Base-by-base conservation (phyloP, 2,113 vertebrate genomes). In the Ammospiza caudacuta region DNA sequence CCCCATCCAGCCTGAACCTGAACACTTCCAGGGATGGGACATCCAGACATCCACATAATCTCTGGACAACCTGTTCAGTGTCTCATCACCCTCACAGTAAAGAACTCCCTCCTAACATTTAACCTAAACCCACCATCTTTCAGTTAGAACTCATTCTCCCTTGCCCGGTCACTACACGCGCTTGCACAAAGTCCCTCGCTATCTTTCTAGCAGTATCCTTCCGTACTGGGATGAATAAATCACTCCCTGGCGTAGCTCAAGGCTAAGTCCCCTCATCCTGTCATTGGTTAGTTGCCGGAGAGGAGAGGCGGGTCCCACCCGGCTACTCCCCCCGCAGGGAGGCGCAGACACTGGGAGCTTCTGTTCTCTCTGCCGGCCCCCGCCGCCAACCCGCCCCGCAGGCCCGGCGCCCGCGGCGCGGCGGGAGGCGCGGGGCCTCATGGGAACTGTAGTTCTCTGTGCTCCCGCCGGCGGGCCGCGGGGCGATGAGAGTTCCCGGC, bases 311-410 rank as follows among this genome's bases (percentile, higher is more conserved):
- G 1, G 1, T 4, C 21, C 7, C 6, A 2, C 5, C 5, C 0
- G 6, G 5, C 20, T 2, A 6, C 35, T 9, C 35, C 2, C 12
- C 6, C 5, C 15, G 0, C 31, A 25, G 4, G 7, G 0, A 7
- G 14, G 5, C 0, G 15, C 0, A 2, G 1, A 16, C 12, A 2
- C 15, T 1, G 5, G 4, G 1, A 9, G 6, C 19, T 7, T 3
- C 0, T 1, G 1, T 1, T 0, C 3, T 1, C 47, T 1, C n/a
- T 0, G 5, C 16, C 17, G 0, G 5, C 21, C 12, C 3, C 6
- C 14, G 5, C 27, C 6, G 11, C 24, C 14, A 9, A 3, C 29
- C 19, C 5, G 7, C 6, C 33, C 33, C 3, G 9, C 3, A 9
- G 5, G 24, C 21, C 17, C 9, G 8, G 15, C 24, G 10, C 3